phyloP scores from a whole-genome alignment of 35 echinoderm and acorn worm genomes.

The Apostichopus japonicus region DNA sequence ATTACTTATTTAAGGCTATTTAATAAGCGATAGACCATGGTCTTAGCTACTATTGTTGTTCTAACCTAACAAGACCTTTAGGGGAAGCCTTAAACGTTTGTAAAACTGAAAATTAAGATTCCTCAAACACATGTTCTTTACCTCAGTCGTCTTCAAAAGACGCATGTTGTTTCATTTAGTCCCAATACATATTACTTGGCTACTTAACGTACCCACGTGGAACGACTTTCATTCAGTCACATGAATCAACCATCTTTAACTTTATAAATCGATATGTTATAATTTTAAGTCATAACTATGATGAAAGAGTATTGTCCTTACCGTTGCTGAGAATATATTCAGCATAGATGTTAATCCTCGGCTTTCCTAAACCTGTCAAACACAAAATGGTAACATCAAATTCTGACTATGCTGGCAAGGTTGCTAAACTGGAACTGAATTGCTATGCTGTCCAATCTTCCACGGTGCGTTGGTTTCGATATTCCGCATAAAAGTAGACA shows the following conservation, averaged over 20 bases:
- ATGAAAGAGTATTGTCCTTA: background rate
- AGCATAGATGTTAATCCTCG: background rate
- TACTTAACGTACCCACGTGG: background rate
- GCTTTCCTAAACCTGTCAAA: slow-evolving; percentile 1
- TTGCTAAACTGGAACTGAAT: slow-evolving; percentile 24
- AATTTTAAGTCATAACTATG: too few species aligned
- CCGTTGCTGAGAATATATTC: slow-evolving; percentile 2
- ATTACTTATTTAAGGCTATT: too few species aligned
- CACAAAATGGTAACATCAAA: slow-evolving; percentile 40
- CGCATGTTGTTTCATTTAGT: too few species aligned
- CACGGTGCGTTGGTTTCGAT: slow-evolving; percentile 26
- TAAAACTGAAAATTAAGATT: too few species aligned
- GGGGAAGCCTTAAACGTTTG: too few species aligned
- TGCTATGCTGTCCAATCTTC: slow-evolving; percentile 33
- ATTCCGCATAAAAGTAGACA: slow-evolving; percentile 55
- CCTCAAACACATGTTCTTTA: too few species aligned
- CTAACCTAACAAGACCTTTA: too few species aligned
- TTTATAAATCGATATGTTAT: background rate
- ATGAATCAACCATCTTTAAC: background rate
- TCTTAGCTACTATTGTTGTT: too few species aligned
- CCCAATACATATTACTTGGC: too few species aligned
- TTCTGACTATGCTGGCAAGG: slow-evolving; percentile 9
- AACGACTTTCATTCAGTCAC: background rate
- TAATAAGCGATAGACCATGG: too few species aligned
- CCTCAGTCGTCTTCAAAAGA: too few species aligned